phyloP scores from a whole-genome alignment of 2,113 vertebrate species.

The Motacilla tschutschensis region DNA sequence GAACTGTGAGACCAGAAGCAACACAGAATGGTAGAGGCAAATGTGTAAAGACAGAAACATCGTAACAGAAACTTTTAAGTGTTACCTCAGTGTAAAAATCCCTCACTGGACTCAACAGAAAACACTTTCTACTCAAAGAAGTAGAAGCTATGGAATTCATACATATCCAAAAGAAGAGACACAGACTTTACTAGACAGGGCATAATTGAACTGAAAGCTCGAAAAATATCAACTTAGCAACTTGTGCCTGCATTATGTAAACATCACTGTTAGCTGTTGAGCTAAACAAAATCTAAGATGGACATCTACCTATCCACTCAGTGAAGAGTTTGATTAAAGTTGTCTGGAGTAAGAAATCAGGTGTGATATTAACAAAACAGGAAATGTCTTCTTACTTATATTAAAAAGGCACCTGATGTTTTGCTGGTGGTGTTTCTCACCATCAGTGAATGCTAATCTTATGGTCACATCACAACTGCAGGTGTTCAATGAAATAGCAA shows the following conservation, averaged over 20 bases:
- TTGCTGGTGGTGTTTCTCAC: background rate
- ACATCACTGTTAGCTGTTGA: background rate
- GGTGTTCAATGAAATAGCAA: background rate
- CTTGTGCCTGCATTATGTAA: rapidly evolving
- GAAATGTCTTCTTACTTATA: background rate
- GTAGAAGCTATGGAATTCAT: background rate
- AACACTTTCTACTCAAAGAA: background rate
- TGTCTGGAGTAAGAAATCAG: background rate
- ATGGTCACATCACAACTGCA: background rate
- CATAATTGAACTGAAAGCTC: background rate
- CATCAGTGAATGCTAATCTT: background rate
- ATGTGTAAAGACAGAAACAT: background rate
- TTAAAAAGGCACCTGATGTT: background rate
- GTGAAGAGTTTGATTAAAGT: background rate
- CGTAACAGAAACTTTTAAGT: background rate
- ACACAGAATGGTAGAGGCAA: background rate
- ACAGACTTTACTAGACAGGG: background rate
- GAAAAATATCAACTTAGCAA: background rate
- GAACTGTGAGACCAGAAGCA: background rate
- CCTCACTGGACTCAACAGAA: background rate
- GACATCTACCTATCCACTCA: background rate
- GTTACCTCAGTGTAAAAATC: background rate
- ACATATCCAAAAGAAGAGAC: background rate
- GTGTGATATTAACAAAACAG: background rate
- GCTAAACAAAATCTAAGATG: background rate